Evolutionary conservation across 2,888 invertebrate species (phyloP).

Genomic region (Drosophila formosana): DNA sequence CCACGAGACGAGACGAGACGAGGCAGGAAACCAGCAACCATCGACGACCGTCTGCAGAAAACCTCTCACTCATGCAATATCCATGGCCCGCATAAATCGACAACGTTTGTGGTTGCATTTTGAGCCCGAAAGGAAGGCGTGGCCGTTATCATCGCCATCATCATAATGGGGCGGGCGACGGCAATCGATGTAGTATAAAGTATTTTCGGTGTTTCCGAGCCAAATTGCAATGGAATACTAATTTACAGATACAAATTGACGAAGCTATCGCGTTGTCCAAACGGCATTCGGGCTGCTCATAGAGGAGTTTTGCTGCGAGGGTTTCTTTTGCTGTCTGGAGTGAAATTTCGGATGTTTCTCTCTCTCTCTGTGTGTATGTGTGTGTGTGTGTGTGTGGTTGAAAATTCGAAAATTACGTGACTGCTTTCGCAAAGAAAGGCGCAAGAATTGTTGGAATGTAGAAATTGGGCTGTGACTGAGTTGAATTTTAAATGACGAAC

Average conservation of each 20-base stretch:
- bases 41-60: slow-evolving; percentile 8
- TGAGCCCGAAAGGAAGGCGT: slow-evolving; percentile 21
- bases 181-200: slow-evolving; percentile 59
- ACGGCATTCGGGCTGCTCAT: slow-evolving; percentile 27
- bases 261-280: slow-evolving; percentile 42
- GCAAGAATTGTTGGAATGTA: slow-evolving; percentile 75
- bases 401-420: slow-evolving; percentile 81
- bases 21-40: slow-evolving; percentile 24
- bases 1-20: slow-evolving; percentile 25
- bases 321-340: slow-evolving; percentile 13
- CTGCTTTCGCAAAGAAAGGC: slow-evolving; percentile 75
- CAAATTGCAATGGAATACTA: slow-evolving; percentile 80
- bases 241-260: slow-evolving; percentile 80
- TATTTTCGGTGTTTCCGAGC: slow-evolving; percentile 65
- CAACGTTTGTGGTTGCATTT: slow-evolving; percentile 42
- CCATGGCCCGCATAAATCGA: slow-evolving; percentile 65
- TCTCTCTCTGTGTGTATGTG: too few relatives aligned
- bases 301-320: background rate
- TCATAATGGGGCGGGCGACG: slow-evolving; percentile 7
- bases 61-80: slow-evolving; percentile 27
- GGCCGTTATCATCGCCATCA: slow-evolving; percentile 36
- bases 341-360: slow-evolving; percentile 57
- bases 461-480: slow-evolving; percentile 78
- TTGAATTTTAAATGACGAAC: slow-evolving; percentile 75
- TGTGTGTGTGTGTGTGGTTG: slow-evolving; percentile 57